Evolutionary conservation across 2,888 invertebrate genomes (phyloP).

Genomic region (Parochlus steinenii): DNA sequence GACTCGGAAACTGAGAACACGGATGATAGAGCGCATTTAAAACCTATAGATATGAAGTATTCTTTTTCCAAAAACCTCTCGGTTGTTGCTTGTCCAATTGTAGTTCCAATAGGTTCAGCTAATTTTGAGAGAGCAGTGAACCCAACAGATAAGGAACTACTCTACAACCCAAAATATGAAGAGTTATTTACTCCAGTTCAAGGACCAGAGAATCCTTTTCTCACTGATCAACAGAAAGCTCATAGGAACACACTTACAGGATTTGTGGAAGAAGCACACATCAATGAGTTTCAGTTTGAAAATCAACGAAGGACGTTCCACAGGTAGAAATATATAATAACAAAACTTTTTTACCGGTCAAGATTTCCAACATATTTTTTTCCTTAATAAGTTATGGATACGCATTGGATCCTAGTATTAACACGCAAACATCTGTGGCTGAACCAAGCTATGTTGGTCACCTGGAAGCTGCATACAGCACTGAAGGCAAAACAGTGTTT

Average conservation of each 20-base stretch:
- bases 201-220: slow-evolving; percentile 87
- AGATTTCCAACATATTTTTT: too few relatives aligned
- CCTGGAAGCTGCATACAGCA: slow-evolving; percentile 49
- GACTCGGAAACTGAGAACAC: slow-evolving; percentile 23
- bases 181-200: slow-evolving; percentile 83
- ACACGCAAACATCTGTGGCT: slow-evolving; percentile 30
- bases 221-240: slow-evolving; percentile 77
- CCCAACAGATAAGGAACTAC: slow-evolving; percentile 63
- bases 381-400: too few relatives aligned
- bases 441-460: slow-evolving; percentile 39
- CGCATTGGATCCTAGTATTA: slow-evolving; percentile 85
- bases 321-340: too few relatives aligned
- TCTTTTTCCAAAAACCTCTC: slow-evolving; percentile 47
- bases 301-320: slow-evolving; percentile 87
- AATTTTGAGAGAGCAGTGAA: slow-evolving; percentile 44
- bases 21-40: slow-evolving; percentile 37
- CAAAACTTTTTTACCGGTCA: too few relatives aligned
- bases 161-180: slow-evolving; percentile 85
- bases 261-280: slow-evolving; percentile 85
- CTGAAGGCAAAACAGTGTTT: slow-evolving; percentile 76
- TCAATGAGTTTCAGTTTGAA: slow-evolving; percentile 95
- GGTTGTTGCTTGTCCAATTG: slow-evolving; percentile 68
- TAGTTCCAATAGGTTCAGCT: slow-evolving; percentile 54
- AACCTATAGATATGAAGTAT: slow-evolving; percentile 37
- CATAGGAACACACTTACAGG: slow-evolving; percentile 85